These are phyloP conservation scores for Caenorhabditis remanei DNA, from an alignment of 1,140 invertebrate genomes.

Conservation along the genomic window DNA sequence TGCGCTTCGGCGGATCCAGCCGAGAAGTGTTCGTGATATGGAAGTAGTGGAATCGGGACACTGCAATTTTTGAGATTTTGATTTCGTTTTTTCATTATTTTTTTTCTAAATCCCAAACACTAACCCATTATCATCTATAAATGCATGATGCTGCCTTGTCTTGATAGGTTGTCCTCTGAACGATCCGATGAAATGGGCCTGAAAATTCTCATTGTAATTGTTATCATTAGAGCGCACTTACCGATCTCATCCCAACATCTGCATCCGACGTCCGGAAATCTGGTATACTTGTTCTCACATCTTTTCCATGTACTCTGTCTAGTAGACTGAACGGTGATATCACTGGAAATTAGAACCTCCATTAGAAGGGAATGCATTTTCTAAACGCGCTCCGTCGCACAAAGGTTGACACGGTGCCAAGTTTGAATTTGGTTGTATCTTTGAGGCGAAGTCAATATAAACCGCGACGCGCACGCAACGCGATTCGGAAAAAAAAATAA, in stretches of 20 bases:
- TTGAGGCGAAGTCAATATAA: no score
- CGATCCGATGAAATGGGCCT: conserved; percentile 31
- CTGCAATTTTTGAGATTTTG: not conserved
- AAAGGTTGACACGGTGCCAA: no score
- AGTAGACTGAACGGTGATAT: conserved; percentile 15
- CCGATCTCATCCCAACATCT: conserved; percentile 40
- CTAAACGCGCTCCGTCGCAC: no score
- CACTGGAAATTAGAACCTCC: not conserved
- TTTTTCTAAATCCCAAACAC: not conserved
- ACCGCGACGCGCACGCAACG: no score
- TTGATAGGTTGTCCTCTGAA: conserved; percentile 26
- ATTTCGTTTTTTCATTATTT: not conserved
- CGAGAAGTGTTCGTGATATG: conserved; percentile 11
- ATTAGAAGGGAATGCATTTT: no score
- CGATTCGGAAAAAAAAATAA: no score
- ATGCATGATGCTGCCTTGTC: conserved; percentile 31
- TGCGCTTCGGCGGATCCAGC: not conserved
- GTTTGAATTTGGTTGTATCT: no score
- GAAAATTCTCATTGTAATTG: not conserved
- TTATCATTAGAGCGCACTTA: not conserved
- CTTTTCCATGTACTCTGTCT: conserved; percentile 8
- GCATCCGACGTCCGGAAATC: conserved; percentile 28
- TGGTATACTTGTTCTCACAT: conserved; percentile 2
- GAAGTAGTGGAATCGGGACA: conserved; percentile 41
- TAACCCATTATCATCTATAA: conserved; percentile 47